Evolutionary conservation across 1,140 invertebrate species (phyloP).

Genomic region (Pseudomyrmex flavicornis): DNA sequence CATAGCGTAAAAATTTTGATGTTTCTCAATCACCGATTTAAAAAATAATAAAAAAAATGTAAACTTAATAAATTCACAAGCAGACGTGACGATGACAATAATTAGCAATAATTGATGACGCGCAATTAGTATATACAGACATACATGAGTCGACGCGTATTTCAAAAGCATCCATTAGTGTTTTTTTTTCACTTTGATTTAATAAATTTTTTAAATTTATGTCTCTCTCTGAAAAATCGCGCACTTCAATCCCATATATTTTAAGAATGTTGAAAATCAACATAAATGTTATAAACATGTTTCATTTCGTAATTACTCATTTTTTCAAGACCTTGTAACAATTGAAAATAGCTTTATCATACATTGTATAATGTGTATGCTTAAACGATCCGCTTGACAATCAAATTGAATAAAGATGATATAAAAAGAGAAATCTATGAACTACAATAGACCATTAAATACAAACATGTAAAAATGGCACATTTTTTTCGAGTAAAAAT

Average conservation of each 20-base stretch:
- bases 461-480: background rate
- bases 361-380: background rate
- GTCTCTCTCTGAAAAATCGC: background rate
- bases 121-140: conserved; percentile 65
- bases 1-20: too few species aligned
- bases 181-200: background rate
- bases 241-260: background rate
- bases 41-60: conserved; percentile 11
- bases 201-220: too few species aligned
- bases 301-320: background rate
- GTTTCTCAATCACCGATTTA: background rate
- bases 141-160: conserved; percentile 55
- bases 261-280: background rate
- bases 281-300: background rate
- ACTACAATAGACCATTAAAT: background rate
- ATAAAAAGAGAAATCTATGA: conserved; percentile 6
- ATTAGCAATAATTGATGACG: conserved; percentile 64
- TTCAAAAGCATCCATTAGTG: conserved; percentile 58
- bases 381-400: background rate
- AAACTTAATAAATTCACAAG: conserved; percentile 9
- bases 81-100: conserved; percentile 36
- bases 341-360: background rate
- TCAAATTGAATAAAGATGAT: conserved; percentile 3
- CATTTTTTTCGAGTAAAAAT: background rate
- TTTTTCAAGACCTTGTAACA: background rate